phyloP scores from a whole-genome alignment of 2,113 vertebrate species.

The Amphiprion ocellaris region DNA sequence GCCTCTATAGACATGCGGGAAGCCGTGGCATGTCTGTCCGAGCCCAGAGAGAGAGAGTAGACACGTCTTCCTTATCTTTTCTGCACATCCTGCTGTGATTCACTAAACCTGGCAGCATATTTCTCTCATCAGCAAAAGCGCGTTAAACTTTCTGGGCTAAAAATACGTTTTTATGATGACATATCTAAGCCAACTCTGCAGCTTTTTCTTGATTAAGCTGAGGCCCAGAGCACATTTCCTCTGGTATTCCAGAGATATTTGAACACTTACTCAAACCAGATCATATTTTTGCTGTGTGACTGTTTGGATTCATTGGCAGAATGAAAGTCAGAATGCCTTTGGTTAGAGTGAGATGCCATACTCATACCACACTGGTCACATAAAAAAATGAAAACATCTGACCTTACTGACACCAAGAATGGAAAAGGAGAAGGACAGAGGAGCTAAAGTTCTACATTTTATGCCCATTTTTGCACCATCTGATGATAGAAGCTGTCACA shows the following conservation, averaged over 20 bases:
- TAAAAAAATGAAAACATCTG: constrained; percentile 62
- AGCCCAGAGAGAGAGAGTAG: neutral
- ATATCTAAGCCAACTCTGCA: constrained; percentile 70
- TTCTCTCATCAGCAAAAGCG: constrained; percentile 46
- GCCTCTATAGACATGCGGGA: constrained; percentile 85
- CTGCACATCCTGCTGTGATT: constrained; percentile 51
- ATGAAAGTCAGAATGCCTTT: constrained; percentile 68
- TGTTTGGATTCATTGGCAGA: constrained; percentile 74
- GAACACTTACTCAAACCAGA: constrained; percentile 82
- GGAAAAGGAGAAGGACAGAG: constrained; percentile 16
- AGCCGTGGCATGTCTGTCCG: constrained; percentile 75
- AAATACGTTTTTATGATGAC: constrained; percentile 82
- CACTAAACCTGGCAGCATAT: constrained; percentile 64
- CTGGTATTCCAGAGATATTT: constrained; percentile 78
- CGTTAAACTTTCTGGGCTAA: constrained; percentile 70
- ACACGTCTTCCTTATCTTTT: constrained; percentile 23
- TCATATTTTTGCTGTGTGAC: constrained; percentile 69
- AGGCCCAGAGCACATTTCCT: constrained; percentile 73
- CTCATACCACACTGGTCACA: constrained; percentile 69
- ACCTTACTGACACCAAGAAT: constrained; percentile 25
- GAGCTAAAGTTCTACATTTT: neutral
- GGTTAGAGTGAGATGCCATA: constrained; percentile 68
- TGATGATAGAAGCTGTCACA: constrained; percentile 13
- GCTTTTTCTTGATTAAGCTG: constrained; percentile 73
- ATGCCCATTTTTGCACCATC: constrained; percentile 14